Evolutionary conservation across 2,797 vertebrate genomes (phyloP).

Genomic region (Pangasius macronema): DNA sequence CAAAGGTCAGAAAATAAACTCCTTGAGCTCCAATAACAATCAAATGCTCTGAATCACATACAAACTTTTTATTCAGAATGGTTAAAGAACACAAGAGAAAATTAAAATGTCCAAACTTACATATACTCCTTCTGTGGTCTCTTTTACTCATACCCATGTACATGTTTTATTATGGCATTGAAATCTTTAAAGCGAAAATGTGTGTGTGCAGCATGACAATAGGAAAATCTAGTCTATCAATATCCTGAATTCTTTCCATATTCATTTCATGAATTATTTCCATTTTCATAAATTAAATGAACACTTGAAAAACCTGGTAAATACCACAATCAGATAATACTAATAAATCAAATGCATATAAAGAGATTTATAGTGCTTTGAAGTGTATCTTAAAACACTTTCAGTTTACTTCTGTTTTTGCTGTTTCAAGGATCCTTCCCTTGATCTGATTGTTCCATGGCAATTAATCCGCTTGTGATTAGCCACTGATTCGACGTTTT

Average conservation of each 20-base stretch:
- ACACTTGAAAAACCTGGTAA: background rate
- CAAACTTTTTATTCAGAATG: background rate
- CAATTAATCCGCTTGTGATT: background rate
- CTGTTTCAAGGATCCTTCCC: background rate
- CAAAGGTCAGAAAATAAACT: constrained; percentile 27
- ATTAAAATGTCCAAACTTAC: background rate
- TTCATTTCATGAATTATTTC: background rate
- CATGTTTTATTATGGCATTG: too few relatives aligned
- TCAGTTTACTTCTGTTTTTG: background rate
- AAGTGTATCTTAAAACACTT: background rate
- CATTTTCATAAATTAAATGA: background rate
- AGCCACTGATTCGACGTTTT: background rate
- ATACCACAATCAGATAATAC: background rate
- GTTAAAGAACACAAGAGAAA: background rate
- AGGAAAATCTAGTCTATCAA: background rate
- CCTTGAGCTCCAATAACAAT: background rate
- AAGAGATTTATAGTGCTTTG: background rate
- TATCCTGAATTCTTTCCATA: background rate
- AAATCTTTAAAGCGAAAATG: too few relatives aligned
- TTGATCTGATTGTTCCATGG: background rate
- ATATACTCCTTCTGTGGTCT: too few relatives aligned
- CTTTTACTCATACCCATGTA: too few relatives aligned
- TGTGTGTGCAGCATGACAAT: background rate
- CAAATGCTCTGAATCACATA: background rate
- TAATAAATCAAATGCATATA: background rate